Evolutionary conservation across 2,888 invertebrate species (phyloP).

Genomic region (Troides oblongomaculatus): DNA sequence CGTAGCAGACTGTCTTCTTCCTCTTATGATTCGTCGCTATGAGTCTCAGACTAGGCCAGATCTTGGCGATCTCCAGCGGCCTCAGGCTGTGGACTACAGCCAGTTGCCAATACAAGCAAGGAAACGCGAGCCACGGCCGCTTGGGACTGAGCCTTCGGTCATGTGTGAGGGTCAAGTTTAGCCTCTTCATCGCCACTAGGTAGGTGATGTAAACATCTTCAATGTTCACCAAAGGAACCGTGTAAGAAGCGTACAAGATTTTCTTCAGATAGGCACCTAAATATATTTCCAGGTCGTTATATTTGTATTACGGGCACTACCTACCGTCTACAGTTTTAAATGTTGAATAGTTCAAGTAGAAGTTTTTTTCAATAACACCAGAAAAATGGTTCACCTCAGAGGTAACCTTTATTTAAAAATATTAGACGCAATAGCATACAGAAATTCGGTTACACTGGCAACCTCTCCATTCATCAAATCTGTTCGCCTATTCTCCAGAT

Average conservation of each 20-base stretch:
- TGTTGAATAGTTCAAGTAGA: no score
- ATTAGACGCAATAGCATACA: no score
- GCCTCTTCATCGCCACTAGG: conserved; percentile 77
- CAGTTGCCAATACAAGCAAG: conserved; percentile 53
- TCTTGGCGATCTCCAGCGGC: conserved; percentile 44
- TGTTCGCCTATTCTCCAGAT: no score
- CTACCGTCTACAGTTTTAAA: no score
- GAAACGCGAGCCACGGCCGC: conserved; percentile 44
- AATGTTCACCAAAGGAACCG: conserved; percentile 81
- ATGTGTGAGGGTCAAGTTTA: conserved; percentile 77
- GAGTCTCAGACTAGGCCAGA: conserved; percentile 46
- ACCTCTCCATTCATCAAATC: no score
- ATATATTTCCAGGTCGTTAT: conserved; percentile 20
- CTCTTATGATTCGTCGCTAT: conserved; percentile 33
- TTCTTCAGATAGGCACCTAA: conserved; percentile 53
- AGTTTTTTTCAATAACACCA: no score
- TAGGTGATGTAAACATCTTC: conserved; percentile 88
- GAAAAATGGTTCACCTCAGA: no score
- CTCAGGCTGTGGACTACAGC: conserved; percentile 52
- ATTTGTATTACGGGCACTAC: no score
- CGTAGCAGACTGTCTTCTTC: conserved; percentile 38
- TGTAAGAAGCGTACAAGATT: conserved; percentile 76
- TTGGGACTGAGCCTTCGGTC: conserved; percentile 75
- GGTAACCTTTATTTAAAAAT: no score
- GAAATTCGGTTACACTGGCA: no score